A percentile compares a stretch with the other conserved stretches of the same genome.
phyloP scores from a whole-genome alignment of 2,797 vertebrate species.

The Micrastur ruficollis region DNA sequence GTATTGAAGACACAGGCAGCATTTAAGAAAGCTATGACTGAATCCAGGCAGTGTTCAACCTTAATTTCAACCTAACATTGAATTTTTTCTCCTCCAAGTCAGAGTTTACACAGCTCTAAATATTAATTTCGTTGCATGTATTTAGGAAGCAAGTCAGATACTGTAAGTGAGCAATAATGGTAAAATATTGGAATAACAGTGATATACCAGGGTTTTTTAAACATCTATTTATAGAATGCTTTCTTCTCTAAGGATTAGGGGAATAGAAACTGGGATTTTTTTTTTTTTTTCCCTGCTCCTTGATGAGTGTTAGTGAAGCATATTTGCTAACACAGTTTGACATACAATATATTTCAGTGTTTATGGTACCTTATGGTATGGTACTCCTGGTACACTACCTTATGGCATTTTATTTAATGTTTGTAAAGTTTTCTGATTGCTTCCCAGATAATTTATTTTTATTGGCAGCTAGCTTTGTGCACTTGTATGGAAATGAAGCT shows the following conservation, averaged over 20 bases:
- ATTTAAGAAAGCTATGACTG: not conserved
- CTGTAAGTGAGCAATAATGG: not conserved
- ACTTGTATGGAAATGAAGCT: not conserved
- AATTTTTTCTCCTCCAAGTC: not conserved
- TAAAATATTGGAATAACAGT: conserved; percentile 12
- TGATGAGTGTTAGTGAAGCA: conserved; percentile 16
- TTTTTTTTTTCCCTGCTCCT: not conserved
- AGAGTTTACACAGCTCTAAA: not conserved
- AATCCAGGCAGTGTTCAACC: not conserved
- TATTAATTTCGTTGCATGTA: not conserved
- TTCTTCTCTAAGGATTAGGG: conserved; percentile 19
- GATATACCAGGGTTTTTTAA: not conserved
- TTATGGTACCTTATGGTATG: conserved; percentile 53
- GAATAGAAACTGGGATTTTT: not conserved
- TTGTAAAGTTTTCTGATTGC: conserved; percentile 37
- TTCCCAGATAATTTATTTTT: conserved; percentile 50
- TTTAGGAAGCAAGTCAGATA: not conserved
- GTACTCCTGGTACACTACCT: conserved; percentile 26
- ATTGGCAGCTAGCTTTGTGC: conserved; percentile 13
- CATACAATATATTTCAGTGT: conserved; percentile 45
- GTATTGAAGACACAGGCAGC: not conserved
- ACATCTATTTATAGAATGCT: conserved; percentile 15
- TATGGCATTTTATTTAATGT: conserved; percentile 49
- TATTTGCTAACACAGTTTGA: conserved; percentile 53
- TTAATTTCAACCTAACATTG: not conserved